phyloP scores from a whole-genome alignment of 1,140 invertebrate species.

The Drosophila pseudoananassae region DNA sequence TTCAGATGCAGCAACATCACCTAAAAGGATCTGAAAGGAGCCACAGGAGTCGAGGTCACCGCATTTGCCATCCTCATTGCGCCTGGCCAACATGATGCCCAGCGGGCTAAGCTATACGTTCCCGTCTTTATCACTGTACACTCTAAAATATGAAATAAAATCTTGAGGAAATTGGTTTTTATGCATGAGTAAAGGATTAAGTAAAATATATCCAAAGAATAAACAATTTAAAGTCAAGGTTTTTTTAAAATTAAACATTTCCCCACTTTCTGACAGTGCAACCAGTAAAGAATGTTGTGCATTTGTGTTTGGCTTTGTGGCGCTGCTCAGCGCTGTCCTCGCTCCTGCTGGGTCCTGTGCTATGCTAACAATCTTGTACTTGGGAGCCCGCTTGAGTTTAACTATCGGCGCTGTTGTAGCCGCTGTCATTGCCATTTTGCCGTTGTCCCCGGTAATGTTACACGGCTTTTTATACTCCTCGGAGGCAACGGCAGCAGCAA shows the following conservation, averaged over 20 bases:
- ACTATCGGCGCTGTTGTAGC: slow-evolving; percentile 46
- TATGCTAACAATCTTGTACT: slow-evolving; percentile 71
- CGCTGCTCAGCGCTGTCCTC: slow-evolving; percentile 34
- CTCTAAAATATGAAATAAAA: background rate
- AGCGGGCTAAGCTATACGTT: slow-evolving; percentile 30
- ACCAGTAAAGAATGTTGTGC: slow-evolving; percentile 60
- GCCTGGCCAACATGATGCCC: slow-evolving; percentile 46
- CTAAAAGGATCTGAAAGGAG: slow-evolving; percentile 39
- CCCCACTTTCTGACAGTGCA: background rate
- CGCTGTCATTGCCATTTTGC: slow-evolving; percentile 57
- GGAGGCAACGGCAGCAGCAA: slow-evolving; percentile 35
- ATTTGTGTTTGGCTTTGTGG: slow-evolving; percentile 69
- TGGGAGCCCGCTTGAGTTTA: slow-evolving; percentile 51
- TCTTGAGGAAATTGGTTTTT: too few relatives aligned
- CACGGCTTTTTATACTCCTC: slow-evolving; percentile 51
- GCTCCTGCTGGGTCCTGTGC: slow-evolving; percentile 42
- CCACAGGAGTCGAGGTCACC: slow-evolving; percentile 44
- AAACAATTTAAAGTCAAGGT: background rate
- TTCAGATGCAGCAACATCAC: slow-evolving; percentile 55
- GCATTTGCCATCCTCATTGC: slow-evolving; percentile 37
- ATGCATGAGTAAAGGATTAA: too few relatives aligned
- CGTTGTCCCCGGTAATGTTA: slow-evolving; percentile 66
- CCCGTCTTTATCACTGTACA: slow-evolving; percentile 23
- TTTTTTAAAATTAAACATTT: background rate
- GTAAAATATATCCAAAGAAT: too few relatives aligned